Evolutionary conservation across 1,140 invertebrate species (phyloP), one percentile per base, ranked within the genome.

Genomic region (Magallana angulata): DNA sequence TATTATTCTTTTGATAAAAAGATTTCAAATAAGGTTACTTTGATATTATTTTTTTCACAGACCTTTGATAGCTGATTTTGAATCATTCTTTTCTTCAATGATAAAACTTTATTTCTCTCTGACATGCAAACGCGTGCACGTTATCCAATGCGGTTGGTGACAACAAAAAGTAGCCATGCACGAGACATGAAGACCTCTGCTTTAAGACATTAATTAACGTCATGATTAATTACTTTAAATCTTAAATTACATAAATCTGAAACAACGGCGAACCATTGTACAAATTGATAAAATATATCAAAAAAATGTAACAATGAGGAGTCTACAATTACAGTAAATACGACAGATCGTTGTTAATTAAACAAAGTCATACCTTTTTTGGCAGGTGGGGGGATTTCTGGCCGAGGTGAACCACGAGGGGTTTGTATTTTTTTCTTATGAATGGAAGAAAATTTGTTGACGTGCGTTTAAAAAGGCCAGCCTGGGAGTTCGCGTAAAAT

Each of bases 221-320:
- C 68, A 76, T 76, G 68, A 76, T 76, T 76, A 76, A 76, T 76
- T 76, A 30, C 68, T 30, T 76, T 76, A 71, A 62, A 76, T 76
- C 24, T 76, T 76, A 76, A 76, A 76, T 76, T 76, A 76, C 68
- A 76, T 18, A 30, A 76, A 76, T 76, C 68, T 76, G 68, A 76
- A 76, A 76, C 68, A 76, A 64, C 24, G 24, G 24, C 68, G 68
- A 76, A 76, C 68, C 30, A 76, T 76, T 76, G 68, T 76, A 76
- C 24, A 76, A 76, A 76, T 76, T 76, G 68, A 76, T 76, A 76
- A 76, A 76, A 76, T 76, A 76, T 76, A 76, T 76, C 68, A 76
- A 76, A 76, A 76, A 48, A 48, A 48, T 48, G 48, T 30, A 76
- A 76, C 68, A 48, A 76, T 76, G 24, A 30, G 24, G 36, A 76